A percentile compares a stretch with the other conserved stretches of the same genome.
These are phyloP conservation scores for Rotaria socialis DNA, from an alignment of 2,888 invertebrate species.

Conservation along the genomic window DNA sequence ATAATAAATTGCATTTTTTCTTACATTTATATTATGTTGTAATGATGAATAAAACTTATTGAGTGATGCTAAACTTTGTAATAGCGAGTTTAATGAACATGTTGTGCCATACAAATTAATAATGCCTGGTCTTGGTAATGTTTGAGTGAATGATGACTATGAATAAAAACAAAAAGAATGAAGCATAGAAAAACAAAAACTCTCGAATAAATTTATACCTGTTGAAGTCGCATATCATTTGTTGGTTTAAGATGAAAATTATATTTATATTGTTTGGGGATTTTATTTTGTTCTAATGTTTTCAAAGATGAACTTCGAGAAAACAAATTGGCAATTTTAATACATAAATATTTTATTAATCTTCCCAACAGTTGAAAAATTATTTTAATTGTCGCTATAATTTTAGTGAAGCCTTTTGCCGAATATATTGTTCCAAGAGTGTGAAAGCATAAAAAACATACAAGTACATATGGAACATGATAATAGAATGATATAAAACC, in stretches of 20 bases:
- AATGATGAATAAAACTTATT: background rate
- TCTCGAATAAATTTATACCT: background rate
- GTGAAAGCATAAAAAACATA: background rate
- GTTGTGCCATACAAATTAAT: background rate
- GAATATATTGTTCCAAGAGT: background rate
- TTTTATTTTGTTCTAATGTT: background rate
- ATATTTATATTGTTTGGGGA: background rate
- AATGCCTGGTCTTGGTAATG: background rate
- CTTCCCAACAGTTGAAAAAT: too few relatives aligned
- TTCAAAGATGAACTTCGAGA: background rate
- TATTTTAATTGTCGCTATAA: background rate
- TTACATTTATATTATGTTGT: background rate
- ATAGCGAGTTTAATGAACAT: conserved; percentile 1
- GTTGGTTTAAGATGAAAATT: background rate
- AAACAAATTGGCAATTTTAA: background rate
- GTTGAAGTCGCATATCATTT: background rate
- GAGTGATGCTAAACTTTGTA: conserved; percentile 6
- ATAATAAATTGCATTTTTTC: background rate
- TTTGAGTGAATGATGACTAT: background rate
- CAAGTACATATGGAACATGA: background rate
- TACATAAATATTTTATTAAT: background rate
- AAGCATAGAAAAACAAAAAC: background rate
- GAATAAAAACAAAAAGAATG: background rate
- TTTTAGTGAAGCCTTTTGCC: background rate
- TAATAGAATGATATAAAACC: background rate